phyloP scores from a whole-genome alignment of 2,113 vertebrate species.

The Fregetta grallaria region DNA sequence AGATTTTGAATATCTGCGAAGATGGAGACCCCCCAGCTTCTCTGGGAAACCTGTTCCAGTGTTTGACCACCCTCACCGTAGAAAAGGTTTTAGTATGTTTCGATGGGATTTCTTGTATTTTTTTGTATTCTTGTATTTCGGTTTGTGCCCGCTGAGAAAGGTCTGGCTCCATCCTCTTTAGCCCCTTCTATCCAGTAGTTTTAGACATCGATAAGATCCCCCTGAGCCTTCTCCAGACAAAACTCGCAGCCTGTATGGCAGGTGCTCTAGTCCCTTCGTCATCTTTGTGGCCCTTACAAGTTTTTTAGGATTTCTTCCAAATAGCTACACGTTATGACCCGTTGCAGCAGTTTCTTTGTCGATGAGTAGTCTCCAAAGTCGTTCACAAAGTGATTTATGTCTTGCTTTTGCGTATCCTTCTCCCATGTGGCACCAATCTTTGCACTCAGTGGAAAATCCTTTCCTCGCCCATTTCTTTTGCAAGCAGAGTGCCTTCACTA shows the following conservation, averaged over 20 bases:
- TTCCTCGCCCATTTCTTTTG: background rate
- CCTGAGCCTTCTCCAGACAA: background rate
- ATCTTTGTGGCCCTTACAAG: background rate
- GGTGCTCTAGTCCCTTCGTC: background rate
- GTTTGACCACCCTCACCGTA: background rate
- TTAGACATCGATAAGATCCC: too few species aligned
- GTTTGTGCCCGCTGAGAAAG: background rate
- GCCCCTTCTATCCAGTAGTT: background rate
- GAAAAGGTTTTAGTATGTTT: background rate
- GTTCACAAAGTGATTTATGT: background rate
- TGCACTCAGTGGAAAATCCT: background rate
- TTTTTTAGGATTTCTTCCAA: background rate
- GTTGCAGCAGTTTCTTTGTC: background rate
- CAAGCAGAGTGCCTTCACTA: conserved; percentile 28
- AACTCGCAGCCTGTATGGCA: background rate
- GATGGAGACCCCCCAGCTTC: background rate
- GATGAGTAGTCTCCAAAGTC: background rate
- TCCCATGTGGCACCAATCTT: background rate
- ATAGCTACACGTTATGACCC: accelerated
- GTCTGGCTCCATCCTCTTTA: background rate
- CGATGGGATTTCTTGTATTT: background rate
- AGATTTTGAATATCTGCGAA: background rate
- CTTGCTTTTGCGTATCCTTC: background rate
- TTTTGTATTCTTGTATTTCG: background rate
- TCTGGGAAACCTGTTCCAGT: background rate